A percentile compares a stretch with the other conserved stretches of the same genome.
These are phyloP conservation scores for Oncorhynchus gorbuscha DNA, from an alignment of 2,113 vertebrate genomes.

Conservation along the genomic window DNA sequence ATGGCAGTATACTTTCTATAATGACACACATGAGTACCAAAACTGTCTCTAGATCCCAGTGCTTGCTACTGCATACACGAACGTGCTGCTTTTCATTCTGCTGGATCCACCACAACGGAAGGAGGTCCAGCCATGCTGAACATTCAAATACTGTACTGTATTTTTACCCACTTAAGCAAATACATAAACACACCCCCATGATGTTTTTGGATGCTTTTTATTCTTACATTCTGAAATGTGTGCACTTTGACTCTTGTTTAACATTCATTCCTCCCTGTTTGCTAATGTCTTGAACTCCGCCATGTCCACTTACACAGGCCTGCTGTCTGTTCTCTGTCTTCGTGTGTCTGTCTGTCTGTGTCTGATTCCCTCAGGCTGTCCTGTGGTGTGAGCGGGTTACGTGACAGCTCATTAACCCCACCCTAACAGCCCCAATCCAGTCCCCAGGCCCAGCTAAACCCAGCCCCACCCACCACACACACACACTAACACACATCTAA, in stretches of 20 bases:
- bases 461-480: conserved; percentile 29
- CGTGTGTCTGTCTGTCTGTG: neutral
- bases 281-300: neutral
- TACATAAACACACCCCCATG: neutral
- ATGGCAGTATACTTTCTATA: conserved; percentile 58
- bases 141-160: neutral
- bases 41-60: neutral
- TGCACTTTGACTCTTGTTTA: neutral
- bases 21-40: neutral
- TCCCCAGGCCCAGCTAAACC: conserved; percentile 42
- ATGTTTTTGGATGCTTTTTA: neutral
- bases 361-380: conserved; percentile 54
- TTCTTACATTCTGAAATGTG: neutral
- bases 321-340: neutral
- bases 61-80: neutral
- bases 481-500: conserved; percentile 50
- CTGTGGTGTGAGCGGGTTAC: conserved; percentile 67
- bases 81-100: conserved; percentile 17
- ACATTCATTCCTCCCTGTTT: neutral
- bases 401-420: conserved; percentile 75
- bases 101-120: neutral
- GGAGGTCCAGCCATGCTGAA: neutral
- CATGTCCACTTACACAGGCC: neutral
- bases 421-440: conserved; percentile 64
- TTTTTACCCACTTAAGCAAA: neutral